Evolutionary conservation across 2,797 vertebrate species (phyloP).

Genomic region (Falco concolor): DNA sequence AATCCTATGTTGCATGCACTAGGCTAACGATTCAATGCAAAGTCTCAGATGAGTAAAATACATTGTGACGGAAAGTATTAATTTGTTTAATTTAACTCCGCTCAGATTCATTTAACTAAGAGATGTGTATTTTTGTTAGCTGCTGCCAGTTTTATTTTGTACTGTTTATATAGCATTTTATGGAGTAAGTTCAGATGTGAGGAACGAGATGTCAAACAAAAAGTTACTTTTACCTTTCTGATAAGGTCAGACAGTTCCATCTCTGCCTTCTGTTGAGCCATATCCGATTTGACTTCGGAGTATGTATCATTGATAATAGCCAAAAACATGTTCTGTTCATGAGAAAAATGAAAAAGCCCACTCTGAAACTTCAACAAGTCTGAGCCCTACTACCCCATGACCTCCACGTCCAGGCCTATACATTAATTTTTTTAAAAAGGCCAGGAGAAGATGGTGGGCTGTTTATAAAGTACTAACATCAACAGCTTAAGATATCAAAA

Average conservation of each 20-base stretch:
- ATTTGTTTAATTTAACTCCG: background rate
- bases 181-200: background rate
- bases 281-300: conserved; percentile 94
- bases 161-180: rapidly evolving
- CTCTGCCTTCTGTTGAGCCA: conserved; percentile 94
- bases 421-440: background rate
- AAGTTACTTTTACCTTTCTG: conserved; percentile 82
- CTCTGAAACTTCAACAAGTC: background rate
- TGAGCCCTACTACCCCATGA: background rate
- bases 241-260: conserved; percentile 97
- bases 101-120: background rate
- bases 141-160: background rate
- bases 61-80: background rate
- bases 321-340: conserved; percentile 94
- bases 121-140: background rate
- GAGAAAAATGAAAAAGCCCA: background rate
- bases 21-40: background rate
- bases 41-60: background rate
- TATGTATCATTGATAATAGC: conserved; percentile 97
- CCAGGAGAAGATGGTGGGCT: background rate
- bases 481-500: background rate
- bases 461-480: background rate
- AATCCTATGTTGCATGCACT: background rate
- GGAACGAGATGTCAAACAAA: background rate
- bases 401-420: background rate